A percentile compares a stretch with the other conserved stretches of the same genome.
Conservation (phyloP, 2,888 invertebrate genomes). For the Salticus scenicus region DNA sequence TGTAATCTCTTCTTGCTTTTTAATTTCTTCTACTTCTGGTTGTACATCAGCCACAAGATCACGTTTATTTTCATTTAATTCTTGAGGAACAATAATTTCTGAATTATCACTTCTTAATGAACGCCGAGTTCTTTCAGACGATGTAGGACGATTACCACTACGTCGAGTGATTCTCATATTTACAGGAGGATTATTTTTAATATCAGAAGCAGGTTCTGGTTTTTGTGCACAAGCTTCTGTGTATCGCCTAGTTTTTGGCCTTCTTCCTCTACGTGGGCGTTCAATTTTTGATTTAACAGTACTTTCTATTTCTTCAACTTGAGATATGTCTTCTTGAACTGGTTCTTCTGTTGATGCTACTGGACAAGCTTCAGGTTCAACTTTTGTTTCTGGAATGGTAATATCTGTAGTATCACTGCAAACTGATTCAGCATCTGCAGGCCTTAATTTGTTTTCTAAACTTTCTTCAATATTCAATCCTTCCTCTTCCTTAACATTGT, state of each 20-base stretch:
- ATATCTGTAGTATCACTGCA: constrained; percentile 66
- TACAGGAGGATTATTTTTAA: constrained; percentile 11
- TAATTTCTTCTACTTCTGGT: constrained; percentile 35
- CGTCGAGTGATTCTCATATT: constrained; percentile 37
- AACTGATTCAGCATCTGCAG: constrained; percentile 59
- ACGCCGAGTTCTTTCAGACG: constrained; percentile 58
- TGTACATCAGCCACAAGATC: constrained; percentile 25
- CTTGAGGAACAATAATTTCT: constrained; percentile 30
- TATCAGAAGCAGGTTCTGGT: constrained; percentile 3
- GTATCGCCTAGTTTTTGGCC: constrained; percentile 71
- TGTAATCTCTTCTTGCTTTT: constrained; percentile 38
- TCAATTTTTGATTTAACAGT: constrained; percentile 56
- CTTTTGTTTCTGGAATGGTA: constrained; percentile 53
- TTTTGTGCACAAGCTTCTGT: constrained; percentile 61
- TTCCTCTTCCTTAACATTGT: constrained; percentile 24
- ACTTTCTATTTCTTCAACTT: constrained; percentile 41
- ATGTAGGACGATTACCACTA: constrained; percentile 47
- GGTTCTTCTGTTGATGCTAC: constrained; percentile 28
- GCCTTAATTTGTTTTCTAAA: constrained; percentile 27
- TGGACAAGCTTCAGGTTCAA: constrained; percentile 42
- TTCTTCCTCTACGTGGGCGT: constrained; percentile 70
- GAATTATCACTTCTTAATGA: constrained; percentile 57
- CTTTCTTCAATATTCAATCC: constrained; percentile 49
- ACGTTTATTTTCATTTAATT: constrained; percentile 24
- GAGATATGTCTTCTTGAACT: constrained; percentile 20